phyloP scores from a whole-genome alignment of 53 echinoderm and acorn worm genomes.

The Arbacia lixula region DNA sequence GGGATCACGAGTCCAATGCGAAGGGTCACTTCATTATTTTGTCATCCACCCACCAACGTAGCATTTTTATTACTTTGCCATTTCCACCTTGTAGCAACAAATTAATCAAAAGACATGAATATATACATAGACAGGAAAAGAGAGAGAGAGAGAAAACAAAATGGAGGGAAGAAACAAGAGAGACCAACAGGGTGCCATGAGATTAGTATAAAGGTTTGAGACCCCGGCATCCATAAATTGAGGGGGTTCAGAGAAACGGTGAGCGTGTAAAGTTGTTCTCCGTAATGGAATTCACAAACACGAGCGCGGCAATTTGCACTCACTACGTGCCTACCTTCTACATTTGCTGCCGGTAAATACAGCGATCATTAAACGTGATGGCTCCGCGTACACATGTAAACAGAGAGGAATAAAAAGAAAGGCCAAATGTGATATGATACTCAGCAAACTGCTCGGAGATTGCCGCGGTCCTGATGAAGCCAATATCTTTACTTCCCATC shows the following conservation, averaged over 20 bases:
- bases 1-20: no score
- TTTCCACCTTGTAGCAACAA: no score
- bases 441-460: no score
- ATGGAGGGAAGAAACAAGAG: not conserved
- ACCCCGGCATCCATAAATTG: no score
- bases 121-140: not conserved
- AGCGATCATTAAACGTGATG: slow-evolving; percentile 28
- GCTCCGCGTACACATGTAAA: slow-evolving; percentile 36
- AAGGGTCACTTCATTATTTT: no score
- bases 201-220: no score
- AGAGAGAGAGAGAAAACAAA: not conserved
- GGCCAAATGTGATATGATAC: slow-evolving; percentile 17
- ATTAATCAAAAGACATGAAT: no score
- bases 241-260: no score
- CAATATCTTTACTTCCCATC: no score
- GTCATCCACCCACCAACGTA: no score
- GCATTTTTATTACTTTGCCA: no score
- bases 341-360: slow-evolving; percentile 24
- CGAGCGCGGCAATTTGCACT: slow-evolving; percentile 5
- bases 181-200: not conserved
- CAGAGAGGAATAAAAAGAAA: slow-evolving; percentile 3
- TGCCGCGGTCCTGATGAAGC: no score
- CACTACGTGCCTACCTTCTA: slow-evolving; percentile 1
- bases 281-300: slow-evolving; percentile 35
- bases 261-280: slow-evolving; percentile 2